These are phyloP conservation scores for Ichneumoninae sp. DNA, from an alignment of 2,888 invertebrate genomes.

Conservation along the genomic window DNA sequence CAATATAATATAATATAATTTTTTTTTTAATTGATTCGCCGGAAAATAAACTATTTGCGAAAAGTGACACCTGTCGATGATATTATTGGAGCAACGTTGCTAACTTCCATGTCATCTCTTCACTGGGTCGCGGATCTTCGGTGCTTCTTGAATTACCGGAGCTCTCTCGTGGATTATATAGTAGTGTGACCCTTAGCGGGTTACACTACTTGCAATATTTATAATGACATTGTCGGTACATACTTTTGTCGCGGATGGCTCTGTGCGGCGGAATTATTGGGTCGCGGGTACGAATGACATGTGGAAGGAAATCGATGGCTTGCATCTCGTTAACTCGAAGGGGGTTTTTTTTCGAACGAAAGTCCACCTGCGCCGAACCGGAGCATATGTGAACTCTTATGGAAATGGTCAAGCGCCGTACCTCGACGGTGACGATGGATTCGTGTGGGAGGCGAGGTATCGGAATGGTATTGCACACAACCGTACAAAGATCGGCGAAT, in stretches of 20 bases:
- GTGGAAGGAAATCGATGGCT: slow-evolving; percentile 16
- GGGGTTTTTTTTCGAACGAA: background rate
- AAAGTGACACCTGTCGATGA: too few species aligned
- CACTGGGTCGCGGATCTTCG: background rate
- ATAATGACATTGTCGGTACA: slow-evolving; percentile 20
- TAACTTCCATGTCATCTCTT: too few species aligned
- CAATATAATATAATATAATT: too few species aligned
- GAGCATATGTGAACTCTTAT: background rate
- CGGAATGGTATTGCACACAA: slow-evolving; percentile 17
- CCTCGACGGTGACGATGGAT: slow-evolving; percentile 1
- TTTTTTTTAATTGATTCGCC: too few species aligned
- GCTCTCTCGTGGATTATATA: background rate
- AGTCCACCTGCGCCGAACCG: slow-evolving; percentile 21
- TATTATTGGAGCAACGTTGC: too few species aligned
- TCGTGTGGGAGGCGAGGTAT: slow-evolving; percentile 1
- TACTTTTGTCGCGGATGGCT: background rate
- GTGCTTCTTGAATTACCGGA: slow-evolving; percentile 13
- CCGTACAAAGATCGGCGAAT: slow-evolving; percentile 11
- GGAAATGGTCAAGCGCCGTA: slow-evolving; percentile 27
- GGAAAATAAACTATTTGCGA: too few species aligned
- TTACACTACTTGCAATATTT: slow-evolving; percentile 18
- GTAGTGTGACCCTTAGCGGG: slow-evolving; percentile 2
- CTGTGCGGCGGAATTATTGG: slow-evolving; percentile 15
- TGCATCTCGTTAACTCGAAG: background rate
- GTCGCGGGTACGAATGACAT: background rate